Percentiles rank a stretch among this genome's conserved stretches.
phyloP scores from a whole-genome alignment of 2,888 invertebrate genomes.

The Polyommatus icarus region DNA sequence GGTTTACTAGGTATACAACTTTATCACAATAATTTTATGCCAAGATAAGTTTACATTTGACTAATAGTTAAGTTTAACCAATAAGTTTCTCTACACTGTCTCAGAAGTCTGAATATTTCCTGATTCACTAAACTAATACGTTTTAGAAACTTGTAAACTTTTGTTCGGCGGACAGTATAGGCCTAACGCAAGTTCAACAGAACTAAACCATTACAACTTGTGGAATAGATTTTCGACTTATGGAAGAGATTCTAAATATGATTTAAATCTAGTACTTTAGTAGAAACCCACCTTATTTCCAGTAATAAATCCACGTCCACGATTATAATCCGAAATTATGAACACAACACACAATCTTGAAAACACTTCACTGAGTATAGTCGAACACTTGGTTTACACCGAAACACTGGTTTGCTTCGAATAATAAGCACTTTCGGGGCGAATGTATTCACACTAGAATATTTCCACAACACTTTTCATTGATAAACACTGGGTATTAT shows the following conservation, averaged over 20 bases:
- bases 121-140: neutral
- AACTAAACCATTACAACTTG: neutral
- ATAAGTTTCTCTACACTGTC: neutral
- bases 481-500: conserved; percentile 30
- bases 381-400: neutral
- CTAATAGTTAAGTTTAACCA: neutral
- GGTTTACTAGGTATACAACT: too few species aligned
- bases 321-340: conserved; percentile 60
- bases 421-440: neutral
- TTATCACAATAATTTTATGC: neutral
- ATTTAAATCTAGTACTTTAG: neutral
- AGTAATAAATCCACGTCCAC: conserved; percentile 59
- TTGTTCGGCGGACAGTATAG: conserved; percentile 50
- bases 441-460: neutral
- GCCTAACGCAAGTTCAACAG: conserved; percentile 47
- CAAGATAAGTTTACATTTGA: neutral
- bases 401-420: conserved; percentile 27
- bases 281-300: conserved; percentile 58
- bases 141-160: neutral
- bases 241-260: neutral
- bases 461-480: conserved; percentile 31
- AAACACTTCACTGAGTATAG: conserved; percentile 23
- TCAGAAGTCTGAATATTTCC: neutral
- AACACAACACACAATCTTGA: conserved; percentile 40
- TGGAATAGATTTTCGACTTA: neutral